A percentile compares a stretch with the other conserved stretches of the same genome.
These are phyloP conservation scores for Meloe dianella DNA, from an alignment of 2,888 invertebrate species.

Conservation along the genomic window DNA sequence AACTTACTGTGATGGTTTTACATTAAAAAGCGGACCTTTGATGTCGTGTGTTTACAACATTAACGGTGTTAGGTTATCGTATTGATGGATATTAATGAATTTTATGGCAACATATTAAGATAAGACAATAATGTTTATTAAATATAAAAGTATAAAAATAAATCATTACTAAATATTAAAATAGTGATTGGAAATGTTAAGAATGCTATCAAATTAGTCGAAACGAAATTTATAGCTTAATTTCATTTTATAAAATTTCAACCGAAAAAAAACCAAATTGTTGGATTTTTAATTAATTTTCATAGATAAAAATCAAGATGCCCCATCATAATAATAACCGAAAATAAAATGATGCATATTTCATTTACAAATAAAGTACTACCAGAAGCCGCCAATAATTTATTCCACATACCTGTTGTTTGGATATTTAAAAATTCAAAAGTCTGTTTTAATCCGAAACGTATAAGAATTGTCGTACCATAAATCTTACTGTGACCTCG, in stretches of 20 bases:
- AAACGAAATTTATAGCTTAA: slow-evolving; percentile 11
- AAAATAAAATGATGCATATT: slow-evolving; percentile 50
- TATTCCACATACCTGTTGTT: slow-evolving; percentile 57
- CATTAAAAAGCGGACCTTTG: slow-evolving; percentile 3
- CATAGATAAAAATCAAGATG: slow-evolving; percentile 48
- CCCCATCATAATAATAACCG: slow-evolving; percentile 43
- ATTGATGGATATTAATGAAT: slow-evolving; percentile 39
- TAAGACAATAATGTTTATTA: slow-evolving; percentile 32
- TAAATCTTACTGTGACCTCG: slow-evolving; percentile 62
- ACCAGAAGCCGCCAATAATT: slow-evolving; percentile 51
- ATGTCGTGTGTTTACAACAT: slow-evolving; percentile 11
- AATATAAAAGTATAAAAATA: slow-evolving; percentile 25
- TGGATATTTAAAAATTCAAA: slow-evolving; percentile 58
- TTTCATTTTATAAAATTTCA: not conserved
- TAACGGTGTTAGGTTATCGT: slow-evolving; percentile 20
- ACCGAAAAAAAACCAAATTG: not conserved
- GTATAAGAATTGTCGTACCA: slow-evolving; percentile 59
- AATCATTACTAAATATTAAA: slow-evolving; percentile 18
- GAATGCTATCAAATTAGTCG: slow-evolving; percentile 9
- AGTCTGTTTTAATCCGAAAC: slow-evolving; percentile 60
- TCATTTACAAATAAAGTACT: slow-evolving; percentile 48
- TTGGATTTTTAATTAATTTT: slow-evolving; percentile 27
- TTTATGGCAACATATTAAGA: slow-evolving; percentile 36
- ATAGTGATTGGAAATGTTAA: not conserved
- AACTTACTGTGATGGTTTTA: not conserved